These are phyloP conservation scores for Galerucella nymphaeae DNA, from an alignment of 2,888 invertebrate species.

Conservation along the genomic window DNA sequence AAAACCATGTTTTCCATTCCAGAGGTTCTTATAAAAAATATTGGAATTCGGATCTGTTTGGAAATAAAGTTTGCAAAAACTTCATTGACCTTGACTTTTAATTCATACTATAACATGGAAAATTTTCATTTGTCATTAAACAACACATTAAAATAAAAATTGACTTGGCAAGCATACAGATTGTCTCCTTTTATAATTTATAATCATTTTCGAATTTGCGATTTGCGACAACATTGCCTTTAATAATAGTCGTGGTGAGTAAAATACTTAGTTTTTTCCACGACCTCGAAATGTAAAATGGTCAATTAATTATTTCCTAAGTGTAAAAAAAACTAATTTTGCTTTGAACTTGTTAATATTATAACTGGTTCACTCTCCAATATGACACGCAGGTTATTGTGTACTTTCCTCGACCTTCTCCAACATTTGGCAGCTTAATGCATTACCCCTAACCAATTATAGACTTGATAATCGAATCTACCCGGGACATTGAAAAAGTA, in stretches of 20 bases:
- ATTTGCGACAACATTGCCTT: too few species aligned
- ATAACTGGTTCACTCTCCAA: neutral
- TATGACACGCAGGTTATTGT: neutral
- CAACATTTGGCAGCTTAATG: constrained; percentile 1
- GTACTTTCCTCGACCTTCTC: constrained; percentile 10
- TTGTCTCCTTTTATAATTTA: neutral
- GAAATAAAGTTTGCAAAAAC: too few species aligned
- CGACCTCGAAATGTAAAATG: neutral
- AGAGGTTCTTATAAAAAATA: too few species aligned
- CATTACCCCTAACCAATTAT: constrained; percentile 2
- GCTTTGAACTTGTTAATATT: neutral
- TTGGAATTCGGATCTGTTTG: too few species aligned
- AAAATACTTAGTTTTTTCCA: too few species aligned
- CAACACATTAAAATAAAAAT: neutral
- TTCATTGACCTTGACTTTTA: neutral
- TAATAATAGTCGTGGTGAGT: too few species aligned
- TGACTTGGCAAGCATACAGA: neutral
- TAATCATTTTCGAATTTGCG: neutral
- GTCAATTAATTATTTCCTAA: neutral
- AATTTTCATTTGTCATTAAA: neutral
- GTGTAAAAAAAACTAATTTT: neutral
- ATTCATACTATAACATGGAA: neutral
- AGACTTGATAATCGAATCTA: neutral
- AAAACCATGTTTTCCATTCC: too few species aligned
- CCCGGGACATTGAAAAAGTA: too few species aligned